phyloP scores from a whole-genome alignment of 2,797 vertebrate species.

The Gallinago solitaria region DNA sequence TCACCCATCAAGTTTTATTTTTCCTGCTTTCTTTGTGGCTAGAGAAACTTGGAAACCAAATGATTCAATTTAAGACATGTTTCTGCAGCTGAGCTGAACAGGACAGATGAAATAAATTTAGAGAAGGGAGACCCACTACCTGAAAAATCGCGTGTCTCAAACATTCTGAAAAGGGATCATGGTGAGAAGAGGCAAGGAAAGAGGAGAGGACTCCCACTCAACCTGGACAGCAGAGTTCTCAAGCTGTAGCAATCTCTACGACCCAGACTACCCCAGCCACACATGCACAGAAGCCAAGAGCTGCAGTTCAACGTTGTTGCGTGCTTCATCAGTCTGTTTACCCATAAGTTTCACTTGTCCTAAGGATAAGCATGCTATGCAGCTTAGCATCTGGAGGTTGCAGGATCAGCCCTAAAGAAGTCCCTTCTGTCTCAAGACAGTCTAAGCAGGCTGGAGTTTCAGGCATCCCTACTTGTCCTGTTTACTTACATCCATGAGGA shows the following conservation, averaged over 20 bases:
- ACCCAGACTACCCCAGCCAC: neutral
- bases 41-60: neutral
- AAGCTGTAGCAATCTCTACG: neutral
- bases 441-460: neutral
- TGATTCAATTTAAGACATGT: neutral
- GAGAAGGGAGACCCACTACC: neutral
- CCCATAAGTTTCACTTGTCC: neutral
- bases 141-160: neutral
- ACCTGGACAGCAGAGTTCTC: neutral
- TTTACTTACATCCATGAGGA: neutral
- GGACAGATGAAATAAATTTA: neutral
- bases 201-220: neutral
- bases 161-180: neutral
- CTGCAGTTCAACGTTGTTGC: neutral
- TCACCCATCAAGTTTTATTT: neutral
- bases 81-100: neutral
- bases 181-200: neutral
- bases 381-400: neutral
- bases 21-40: neutral
- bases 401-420: neutral
- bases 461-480: neutral
- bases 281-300: neutral
- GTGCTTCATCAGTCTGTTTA: rapidly evolving
- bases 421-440: neutral
- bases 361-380: neutral